Base-by-base conservation (phyloP, 2,113 vertebrate species). In the Puffinus mauretanicus region DNA sequence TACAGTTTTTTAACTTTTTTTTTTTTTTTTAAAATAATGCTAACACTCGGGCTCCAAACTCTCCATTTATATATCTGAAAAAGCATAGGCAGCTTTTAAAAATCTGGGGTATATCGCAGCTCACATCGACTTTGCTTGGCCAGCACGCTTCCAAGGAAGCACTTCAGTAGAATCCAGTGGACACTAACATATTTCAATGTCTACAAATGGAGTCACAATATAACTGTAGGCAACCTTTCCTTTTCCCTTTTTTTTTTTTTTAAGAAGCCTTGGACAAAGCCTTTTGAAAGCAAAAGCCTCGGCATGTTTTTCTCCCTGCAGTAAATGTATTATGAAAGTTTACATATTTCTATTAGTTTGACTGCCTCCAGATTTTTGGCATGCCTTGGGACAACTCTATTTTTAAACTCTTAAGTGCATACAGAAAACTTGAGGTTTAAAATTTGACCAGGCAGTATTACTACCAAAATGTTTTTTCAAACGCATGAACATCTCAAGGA, bases 351-450 rank as follows among this genome's bases (percentile, higher is more conserved):
- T 90, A 46, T 80, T 61, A 90, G 75, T 51, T 36, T 91, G 81
- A 89, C 83, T 82, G 82, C 82, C 85, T 95, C 62, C 95, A 96
- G 87, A 94, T 86, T 90, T 80, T n/a, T 95, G 90, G 93, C 92
- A 82, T 0, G 32, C 44, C 54, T 51, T 69, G 25, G 71, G 70
- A 88, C 40, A 88, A 36, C 55, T 75, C 93, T 96, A 95, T 95
- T 96, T 95, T 96, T 94, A 91, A 96, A 90, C 60, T 64, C 69
- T 58, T 67, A 66, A 89, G 49, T 88, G 75, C 18, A 3, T 34
- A 40, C 46, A 92, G 81, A 94, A 64, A 60, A 85, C 70, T 87
- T 79, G 73, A 84, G 26, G 66, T 80, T 91, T 94, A 79, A 89
- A 79, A 91, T 65, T 52, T 71, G 78, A 82, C 65, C 22, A 19